Evolutionary conservation across 2,797 vertebrate genomes (phyloP), one percentile per base, ranked within the genome.

Genomic region (Vultur gryphus): DNA sequence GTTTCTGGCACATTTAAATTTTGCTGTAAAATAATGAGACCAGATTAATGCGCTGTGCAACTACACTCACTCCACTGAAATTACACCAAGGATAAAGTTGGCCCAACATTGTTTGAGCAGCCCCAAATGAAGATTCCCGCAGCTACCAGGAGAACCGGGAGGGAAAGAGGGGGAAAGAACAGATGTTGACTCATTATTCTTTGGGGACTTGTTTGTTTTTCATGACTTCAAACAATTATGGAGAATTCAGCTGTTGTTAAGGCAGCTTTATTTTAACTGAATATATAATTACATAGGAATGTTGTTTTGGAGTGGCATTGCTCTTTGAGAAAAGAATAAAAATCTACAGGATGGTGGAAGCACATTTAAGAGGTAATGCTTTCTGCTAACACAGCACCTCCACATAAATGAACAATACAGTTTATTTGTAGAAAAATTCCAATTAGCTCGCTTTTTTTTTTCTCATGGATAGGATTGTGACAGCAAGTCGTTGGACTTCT

Each of bases 181-280:
- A 90, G 75, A 81, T 93, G 33, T 71, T 94, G 37, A 43, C 10
- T 91, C 61, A 65, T 89, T 89, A 90, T 93, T 91, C 84, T 92
- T 61, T 61, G 26, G 65, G n/a, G 28, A 80, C 9, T 77, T 89
- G 31, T 79, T 94, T 89, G 39, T 44, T 95, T 95, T 94, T 64
- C 49, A 41, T 59, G 7, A 70, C 52, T 87, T 92, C 64, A 94
- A 87, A 89, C 16, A 54, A 64, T 84, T 81, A 75, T 9, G 6
- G 71, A 85, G 55, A 85, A 87, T 75, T 91, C 79, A 95, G 61
- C 48, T 67, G 41, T 77, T 87, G 37, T 89, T 89, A 91, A 89
- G n/a, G 67, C 43, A 94, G 61, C 10, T 71, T 95, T 78, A 54
- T 49, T 94, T 95, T 92, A 86, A 62, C 44, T 88, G 69, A 92